Conservation (phyloP, 92 coral and sea anemone species). For the Zoanthus sociatus region DNA sequence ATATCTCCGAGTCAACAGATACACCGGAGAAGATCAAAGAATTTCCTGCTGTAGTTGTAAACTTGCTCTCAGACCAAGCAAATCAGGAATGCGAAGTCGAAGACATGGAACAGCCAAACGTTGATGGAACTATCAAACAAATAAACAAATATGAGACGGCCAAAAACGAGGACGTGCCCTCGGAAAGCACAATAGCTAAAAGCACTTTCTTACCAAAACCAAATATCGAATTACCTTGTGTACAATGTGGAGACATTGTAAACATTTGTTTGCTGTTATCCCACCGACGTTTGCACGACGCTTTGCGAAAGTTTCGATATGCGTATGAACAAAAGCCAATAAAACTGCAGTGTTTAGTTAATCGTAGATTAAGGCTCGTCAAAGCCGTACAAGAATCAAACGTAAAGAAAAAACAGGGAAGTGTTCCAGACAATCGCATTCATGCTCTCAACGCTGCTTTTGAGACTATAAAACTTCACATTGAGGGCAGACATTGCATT, state of each 20-base stretch:
- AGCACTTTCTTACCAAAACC: conserved; percentile 74
- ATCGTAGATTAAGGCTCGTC: conserved; percentile 69
- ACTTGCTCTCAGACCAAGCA: conserved; percentile 59
- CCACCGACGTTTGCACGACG: conserved; percentile 88
- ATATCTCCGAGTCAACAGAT: conserved; percentile 51
- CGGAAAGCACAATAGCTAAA: conserved; percentile 36
- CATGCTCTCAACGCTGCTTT: conserved; percentile 88
- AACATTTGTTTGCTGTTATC: conserved; percentile 77
- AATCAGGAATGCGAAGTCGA: background rate
- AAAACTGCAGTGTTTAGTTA: conserved; percentile 64
- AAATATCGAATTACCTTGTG: conserved; percentile 82
- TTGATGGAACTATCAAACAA: too few relatives aligned
- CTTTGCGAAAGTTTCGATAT: conserved; percentile 82
- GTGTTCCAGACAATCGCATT: conserved; percentile 60
- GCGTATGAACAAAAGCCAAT: conserved; percentile 69
- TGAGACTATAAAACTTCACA: conserved; percentile 77
- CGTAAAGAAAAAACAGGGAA: conserved; percentile 37
- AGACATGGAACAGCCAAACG: too few relatives aligned
- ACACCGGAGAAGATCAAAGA: conserved; percentile 40
- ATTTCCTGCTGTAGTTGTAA: conserved; percentile 82
- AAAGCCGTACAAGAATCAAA: conserved; percentile 74
- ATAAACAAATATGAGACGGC: too few relatives aligned
- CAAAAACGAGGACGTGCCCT: conserved; percentile 10
- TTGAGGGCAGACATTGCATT: conserved; percentile 65
- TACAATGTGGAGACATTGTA: conserved; percentile 78